A percentile compares a stretch with the other conserved stretches of the same genome.
These are phyloP conservation scores for Endomychus coccineus DNA, from an alignment of 2,888 invertebrate genomes.

Conservation along the genomic window DNA sequence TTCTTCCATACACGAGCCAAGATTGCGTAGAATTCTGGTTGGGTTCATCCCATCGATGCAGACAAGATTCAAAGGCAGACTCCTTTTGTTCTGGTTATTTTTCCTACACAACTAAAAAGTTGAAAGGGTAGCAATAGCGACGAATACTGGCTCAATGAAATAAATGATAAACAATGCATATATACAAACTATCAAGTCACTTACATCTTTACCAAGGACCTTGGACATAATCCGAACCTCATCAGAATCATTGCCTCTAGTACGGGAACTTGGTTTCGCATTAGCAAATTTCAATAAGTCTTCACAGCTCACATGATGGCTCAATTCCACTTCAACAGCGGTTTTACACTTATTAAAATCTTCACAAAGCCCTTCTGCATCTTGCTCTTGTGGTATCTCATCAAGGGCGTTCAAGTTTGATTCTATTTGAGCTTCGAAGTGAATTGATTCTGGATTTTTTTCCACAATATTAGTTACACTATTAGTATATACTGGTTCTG, in stretches of 20 bases:
- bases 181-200: too few species aligned
- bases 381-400: constrained; percentile 42
- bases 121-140: too few species aligned
- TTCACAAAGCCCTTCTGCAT: constrained; percentile 26
- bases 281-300: constrained; percentile 84
- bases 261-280: constrained; percentile 72
- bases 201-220: constrained; percentile 69
- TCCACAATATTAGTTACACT: constrained; percentile 30
- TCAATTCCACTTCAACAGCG: constrained; percentile 25
- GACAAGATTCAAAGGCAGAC: too few species aligned
- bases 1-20: too few species aligned
- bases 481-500: constrained; percentile 35
- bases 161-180: too few species aligned
- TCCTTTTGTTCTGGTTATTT: too few species aligned
- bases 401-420: constrained; percentile 55
- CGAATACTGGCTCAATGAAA: too few species aligned
- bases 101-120: too few species aligned
- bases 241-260: constrained; percentile 80
- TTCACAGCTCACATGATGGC: constrained; percentile 85
- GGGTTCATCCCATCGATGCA: too few species aligned
- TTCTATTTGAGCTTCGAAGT: constrained; percentile 57
- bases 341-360: constrained; percentile 19
- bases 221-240: constrained; percentile 89
- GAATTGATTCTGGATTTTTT: constrained; percentile 42
- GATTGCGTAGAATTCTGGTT: too few species aligned